These are phyloP conservation scores for Orientallactaga bullata DNA, from an alignment of 2,113 vertebrate genomes.

Conservation along the genomic window DNA sequence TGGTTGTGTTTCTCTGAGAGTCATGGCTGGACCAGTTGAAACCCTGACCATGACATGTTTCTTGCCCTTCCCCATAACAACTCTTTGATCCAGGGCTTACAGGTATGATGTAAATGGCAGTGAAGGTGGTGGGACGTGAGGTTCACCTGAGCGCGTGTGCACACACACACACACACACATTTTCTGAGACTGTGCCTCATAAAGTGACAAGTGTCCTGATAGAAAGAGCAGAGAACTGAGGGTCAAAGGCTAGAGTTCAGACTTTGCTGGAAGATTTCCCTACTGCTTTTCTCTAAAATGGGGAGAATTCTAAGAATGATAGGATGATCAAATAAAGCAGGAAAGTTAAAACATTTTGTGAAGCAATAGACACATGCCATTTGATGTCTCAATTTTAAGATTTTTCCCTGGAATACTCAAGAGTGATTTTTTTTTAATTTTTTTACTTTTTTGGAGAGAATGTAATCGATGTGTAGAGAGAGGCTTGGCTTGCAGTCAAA, in stretches of 20 bases:
- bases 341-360: neutral
- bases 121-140: neutral
- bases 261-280: neutral
- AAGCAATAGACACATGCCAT: neutral
- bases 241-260: neutral
- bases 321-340: neutral
- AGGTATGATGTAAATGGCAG: neutral
- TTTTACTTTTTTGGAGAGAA: neutral
- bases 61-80: neutral
- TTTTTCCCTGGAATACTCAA: neutral
- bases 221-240: neutral
- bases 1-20: neutral
- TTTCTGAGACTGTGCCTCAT: fast-evolving
- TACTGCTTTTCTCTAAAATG: neutral
- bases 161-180: too few relatives aligned
- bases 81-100: neutral
- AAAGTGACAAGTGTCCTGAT: neutral
- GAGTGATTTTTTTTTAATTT: neutral
- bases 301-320: neutral
- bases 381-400: neutral
- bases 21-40: neutral
- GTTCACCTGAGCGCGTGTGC: fast-evolving
- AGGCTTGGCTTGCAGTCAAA: neutral
- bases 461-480: neutral
- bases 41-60: neutral